Percentiles rank a stretch among this genome's conserved stretches.
phyloP scores from a whole-genome alignment of 1,140 invertebrate species.

The Nasonia vitripennis region DNA sequence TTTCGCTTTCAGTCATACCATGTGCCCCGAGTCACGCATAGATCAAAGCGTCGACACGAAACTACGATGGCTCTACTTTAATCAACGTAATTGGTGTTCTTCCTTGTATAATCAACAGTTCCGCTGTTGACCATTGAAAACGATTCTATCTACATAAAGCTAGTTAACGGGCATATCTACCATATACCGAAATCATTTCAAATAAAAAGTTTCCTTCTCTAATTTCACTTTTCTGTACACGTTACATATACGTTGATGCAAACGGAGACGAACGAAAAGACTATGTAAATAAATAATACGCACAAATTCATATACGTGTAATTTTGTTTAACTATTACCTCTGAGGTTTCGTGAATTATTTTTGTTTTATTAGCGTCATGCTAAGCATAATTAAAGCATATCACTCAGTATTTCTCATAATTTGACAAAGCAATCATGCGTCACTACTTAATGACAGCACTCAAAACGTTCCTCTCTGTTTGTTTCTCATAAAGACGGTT shows the following conservation, averaged over 20 bases:
- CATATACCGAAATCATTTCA: conserved; percentile 33
- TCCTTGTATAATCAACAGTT: conserved; percentile 73
- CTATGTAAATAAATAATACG: conserved; percentile 42
- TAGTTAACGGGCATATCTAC: conserved; percentile 59
- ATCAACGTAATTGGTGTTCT: conserved; percentile 76
- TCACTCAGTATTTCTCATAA: conserved; percentile 13
- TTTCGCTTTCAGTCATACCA: conserved; percentile 69
- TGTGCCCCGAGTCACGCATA: conserved; percentile 56
- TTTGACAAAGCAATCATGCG: conserved; percentile 23
- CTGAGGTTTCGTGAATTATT: conserved; percentile 1
- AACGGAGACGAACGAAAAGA: conserved; percentile 15
- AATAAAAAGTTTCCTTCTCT: conserved; percentile 36
- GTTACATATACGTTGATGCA: conserved; percentile 33
- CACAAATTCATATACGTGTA: conserved; percentile 11
- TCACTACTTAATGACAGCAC: not conserved
- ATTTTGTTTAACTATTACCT: conserved; percentile 22
- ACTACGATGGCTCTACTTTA: conserved; percentile 67
- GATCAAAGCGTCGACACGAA: conserved; percentile 56
- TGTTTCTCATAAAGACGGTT: conserved; percentile 7
- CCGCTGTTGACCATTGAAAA: conserved; percentile 70
- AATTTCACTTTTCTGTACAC: conserved; percentile 37
- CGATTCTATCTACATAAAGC: conserved; percentile 71
- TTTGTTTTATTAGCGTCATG: conserved; percentile 25
- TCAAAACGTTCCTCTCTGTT: not conserved
- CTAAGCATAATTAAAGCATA: conserved; percentile 47